A percentile compares a stretch with the other conserved stretches of the same genome.
phyloP scores from a whole-genome alignment of 2,113 vertebrate species.

The Sander vitreus region DNA sequence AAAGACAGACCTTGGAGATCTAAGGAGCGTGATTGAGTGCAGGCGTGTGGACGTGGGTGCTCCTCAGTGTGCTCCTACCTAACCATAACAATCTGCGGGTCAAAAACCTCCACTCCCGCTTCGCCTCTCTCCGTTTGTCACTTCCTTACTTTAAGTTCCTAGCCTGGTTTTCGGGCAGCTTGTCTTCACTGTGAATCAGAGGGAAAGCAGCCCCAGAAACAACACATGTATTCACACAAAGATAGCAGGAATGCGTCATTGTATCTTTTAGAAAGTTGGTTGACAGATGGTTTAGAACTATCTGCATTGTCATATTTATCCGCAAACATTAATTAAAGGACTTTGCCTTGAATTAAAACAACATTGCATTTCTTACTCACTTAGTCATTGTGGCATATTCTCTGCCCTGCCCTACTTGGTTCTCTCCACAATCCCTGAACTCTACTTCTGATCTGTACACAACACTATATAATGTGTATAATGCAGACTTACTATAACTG shows the following conservation, averaged over 20 bases:
- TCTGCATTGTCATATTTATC: conserved; percentile 3
- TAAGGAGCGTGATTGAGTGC: neutral
- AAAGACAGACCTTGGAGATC: conserved; percentile 12
- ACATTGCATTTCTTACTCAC: conserved; percentile 8
- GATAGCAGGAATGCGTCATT: neutral
- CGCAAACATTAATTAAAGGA: conserved; percentile 12
- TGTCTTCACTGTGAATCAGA: conserved; percentile 34
- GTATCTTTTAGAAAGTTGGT: neutral
- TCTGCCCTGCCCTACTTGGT: neutral
- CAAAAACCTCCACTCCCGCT: neutral
- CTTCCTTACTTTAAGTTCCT: neutral
- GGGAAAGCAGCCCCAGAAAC: conserved; percentile 26
- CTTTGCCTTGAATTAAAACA: conserved; percentile 19
- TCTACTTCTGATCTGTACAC: neutral
- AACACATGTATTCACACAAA: conserved; percentile 22
- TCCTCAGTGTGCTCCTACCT: neutral
- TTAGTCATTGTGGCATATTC: conserved; percentile 5
- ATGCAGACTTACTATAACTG: neutral
- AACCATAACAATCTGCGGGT: conserved; percentile 11
- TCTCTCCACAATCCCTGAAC: neutral
- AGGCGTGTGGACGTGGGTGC: conserved; percentile 11
- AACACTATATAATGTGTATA: neutral
- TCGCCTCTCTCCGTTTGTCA: neutral
- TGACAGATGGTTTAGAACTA: conserved; percentile 15
- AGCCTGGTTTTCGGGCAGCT: neutral